Percentiles rank a stretch among this genome's conserved stretches.
Evolutionary conservation across 2,797 vertebrate species (phyloP).

Genomic region (Enteromius thamalakanensis): DNA sequence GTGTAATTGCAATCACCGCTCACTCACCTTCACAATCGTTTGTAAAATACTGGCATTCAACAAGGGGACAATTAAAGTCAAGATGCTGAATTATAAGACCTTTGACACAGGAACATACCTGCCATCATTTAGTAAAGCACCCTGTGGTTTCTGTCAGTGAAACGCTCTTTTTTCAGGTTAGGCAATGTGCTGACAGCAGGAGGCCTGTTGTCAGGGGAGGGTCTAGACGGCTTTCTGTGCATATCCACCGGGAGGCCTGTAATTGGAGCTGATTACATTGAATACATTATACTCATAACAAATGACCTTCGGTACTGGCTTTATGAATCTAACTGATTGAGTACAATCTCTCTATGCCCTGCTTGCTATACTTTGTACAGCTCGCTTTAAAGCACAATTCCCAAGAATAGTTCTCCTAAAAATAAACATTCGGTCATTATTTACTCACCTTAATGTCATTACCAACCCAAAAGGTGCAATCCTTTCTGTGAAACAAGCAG

Average conservation of each 20-base stretch:
- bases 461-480: not conserved
- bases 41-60: conserved; percentile 17
- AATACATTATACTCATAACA: conserved; percentile 50
- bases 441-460: not conserved
- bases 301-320: conserved; percentile 46
- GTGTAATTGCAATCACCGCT: conserved; percentile 12
- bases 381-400: not conserved
- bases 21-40: conserved; percentile 5
- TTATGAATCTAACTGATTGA: conserved; percentile 40
- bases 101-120: conserved; percentile 21
- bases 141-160: conserved; percentile 15
- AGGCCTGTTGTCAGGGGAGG: conserved; percentile 34
- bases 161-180: conserved; percentile 20
- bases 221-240: conserved; percentile 8
- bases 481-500: not conserved
- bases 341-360: not conserved
- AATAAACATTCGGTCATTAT: not conserved
- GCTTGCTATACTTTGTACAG: not conserved
- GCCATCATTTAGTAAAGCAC: conserved; percentile 25
- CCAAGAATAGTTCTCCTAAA: not conserved
- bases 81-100: conserved; percentile 21
- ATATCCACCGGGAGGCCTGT: conserved; percentile 31
- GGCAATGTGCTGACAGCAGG: conserved; percentile 43
- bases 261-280: conserved; percentile 55
- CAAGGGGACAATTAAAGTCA: conserved; percentile 31